phyloP scores from a whole-genome alignment of 2,113 vertebrate genomes.

The Ictidomys tridecemlineatus region DNA sequence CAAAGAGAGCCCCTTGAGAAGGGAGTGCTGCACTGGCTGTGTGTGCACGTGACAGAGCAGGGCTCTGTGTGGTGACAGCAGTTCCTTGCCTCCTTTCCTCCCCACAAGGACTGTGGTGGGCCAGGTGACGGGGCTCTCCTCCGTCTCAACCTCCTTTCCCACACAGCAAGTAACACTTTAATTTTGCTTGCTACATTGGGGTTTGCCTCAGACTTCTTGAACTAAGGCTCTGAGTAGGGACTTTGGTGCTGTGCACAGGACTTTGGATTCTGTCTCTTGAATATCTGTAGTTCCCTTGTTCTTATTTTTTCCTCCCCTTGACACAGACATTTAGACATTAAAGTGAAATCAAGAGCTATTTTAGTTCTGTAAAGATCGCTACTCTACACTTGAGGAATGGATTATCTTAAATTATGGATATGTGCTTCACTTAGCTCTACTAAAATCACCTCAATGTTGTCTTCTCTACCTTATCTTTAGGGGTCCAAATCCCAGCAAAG shows the following conservation, averaged over 20 bases:
- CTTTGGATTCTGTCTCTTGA: background rate
- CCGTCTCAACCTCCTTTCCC: background rate
- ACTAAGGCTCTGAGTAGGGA: background rate
- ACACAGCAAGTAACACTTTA: background rate
- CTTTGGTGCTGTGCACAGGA: background rate
- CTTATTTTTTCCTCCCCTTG: background rate
- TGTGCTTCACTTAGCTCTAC: background rate
- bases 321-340: background rate
- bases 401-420: background rate
- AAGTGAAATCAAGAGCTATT: background rate
- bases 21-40: background rate
- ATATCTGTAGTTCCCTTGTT: background rate
- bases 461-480: slow-evolving; percentile 84
- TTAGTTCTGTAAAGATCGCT: background rate
- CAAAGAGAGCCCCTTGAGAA: fast-evolving
- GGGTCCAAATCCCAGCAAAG: slow-evolving; percentile 97
- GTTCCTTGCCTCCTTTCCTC: background rate
- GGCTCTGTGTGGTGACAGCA: fast-evolving
- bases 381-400: background rate
- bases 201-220: background rate
- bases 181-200: background rate
- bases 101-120: fast-evolving
- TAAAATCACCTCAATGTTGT: background rate
- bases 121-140: background rate
- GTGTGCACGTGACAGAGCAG: background rate